Conservation (phyloP, 2,797 vertebrate genomes). For the Aeoliscus strigatus region DNA sequence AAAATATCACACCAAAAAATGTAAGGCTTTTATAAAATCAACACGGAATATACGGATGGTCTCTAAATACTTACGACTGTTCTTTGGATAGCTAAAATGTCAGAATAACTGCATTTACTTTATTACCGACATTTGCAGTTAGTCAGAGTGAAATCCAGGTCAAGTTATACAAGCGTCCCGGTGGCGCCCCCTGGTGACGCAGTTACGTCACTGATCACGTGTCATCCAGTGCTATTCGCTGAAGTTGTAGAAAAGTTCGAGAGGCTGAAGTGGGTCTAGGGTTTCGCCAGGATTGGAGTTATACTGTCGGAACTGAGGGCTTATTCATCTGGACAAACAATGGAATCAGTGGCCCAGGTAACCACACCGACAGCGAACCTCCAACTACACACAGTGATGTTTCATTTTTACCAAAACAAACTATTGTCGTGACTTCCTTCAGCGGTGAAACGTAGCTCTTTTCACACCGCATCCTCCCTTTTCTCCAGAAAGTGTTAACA, state of each 20-base stretch:
- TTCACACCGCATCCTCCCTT: neutral
- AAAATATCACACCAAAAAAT: too few relatives aligned
- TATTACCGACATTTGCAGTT: too few relatives aligned
- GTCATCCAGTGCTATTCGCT: slow-evolving; percentile 16
- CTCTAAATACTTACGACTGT: too few relatives aligned
- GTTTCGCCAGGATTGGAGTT: neutral
- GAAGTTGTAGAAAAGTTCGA: slow-evolving; percentile 61
- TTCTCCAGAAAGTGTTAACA: slow-evolving; percentile 61
- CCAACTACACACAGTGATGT: slow-evolving; percentile 11
- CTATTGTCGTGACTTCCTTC: neutral
- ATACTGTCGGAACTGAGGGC: neutral
- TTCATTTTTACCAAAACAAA: slow-evolving; percentile 2
- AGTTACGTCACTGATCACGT: slow-evolving; percentile 55
- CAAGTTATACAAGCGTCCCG: too few relatives aligned
- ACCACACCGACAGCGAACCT: neutral
- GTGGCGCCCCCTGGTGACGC: slow-evolving; percentile 20
- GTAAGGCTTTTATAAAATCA: too few relatives aligned
- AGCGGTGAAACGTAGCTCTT: too few relatives aligned
- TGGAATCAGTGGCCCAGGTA: slow-evolving; percentile 61
- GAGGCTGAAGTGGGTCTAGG: slow-evolving; percentile 19
- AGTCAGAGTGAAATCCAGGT: too few relatives aligned
- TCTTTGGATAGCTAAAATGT: too few relatives aligned
- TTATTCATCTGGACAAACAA: slow-evolving; percentile 3
- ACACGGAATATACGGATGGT: too few relatives aligned
- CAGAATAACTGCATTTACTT: too few relatives aligned